Conservation (phyloP, 1,140 invertebrate genomes). For the Adelges cooleyi region DNA sequence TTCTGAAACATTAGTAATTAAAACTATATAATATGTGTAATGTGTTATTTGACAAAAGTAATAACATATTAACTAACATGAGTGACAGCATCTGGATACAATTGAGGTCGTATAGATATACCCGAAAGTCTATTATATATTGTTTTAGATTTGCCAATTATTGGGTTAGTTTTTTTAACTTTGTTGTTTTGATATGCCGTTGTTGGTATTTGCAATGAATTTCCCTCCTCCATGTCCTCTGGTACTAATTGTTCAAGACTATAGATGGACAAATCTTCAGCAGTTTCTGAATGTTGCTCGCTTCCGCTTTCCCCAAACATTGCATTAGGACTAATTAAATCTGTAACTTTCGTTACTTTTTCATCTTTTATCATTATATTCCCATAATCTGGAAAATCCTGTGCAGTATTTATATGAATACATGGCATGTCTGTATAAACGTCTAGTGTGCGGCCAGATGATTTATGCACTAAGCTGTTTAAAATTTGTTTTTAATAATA, state of each 20-base stretch:
- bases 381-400: conserved; percentile 24
- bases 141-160: conserved; percentile 56
- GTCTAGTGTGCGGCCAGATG: conserved; percentile 39
- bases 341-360: background rate
- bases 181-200: background rate
- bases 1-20: background rate
- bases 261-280: background rate
- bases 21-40: background rate
- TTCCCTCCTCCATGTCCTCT: background rate
- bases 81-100: conserved; percentile 84
- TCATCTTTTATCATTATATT: background rate
- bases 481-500: background rate
- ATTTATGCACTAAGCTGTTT: conserved; percentile 22
- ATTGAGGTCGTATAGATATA: conserved; percentile 83
- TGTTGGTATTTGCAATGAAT: too few species aligned
- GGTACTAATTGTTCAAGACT: background rate
- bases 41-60: background rate
- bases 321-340: background rate
- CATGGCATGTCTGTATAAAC: conserved; percentile 76
- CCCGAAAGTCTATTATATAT: conserved; percentile 65
- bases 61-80: conserved; percentile 55
- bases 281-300: background rate
- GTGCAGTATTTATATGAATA: conserved; percentile 75
- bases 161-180: background rate
- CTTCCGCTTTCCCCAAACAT: background rate